Conservation (phyloP, 1,140 invertebrate genomes). For the Littorina saxatilis region DNA sequence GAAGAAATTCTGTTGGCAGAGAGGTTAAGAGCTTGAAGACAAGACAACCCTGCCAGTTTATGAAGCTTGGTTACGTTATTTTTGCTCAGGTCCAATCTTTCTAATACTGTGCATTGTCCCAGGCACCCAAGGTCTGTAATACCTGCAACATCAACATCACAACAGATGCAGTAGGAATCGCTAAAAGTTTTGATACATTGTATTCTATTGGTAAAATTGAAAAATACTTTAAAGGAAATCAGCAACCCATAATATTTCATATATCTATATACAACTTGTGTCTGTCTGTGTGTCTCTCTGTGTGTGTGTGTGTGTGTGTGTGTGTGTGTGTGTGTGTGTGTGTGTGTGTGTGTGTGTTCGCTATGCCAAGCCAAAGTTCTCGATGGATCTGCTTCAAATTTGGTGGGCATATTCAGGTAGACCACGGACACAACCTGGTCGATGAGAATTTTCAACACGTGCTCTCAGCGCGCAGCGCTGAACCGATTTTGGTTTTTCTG, state of each 20-base stretch:
- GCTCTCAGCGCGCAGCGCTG: no score
- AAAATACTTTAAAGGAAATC: neutral
- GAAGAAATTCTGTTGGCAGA: constrained; percentile 68
- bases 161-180: neutral
- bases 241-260: neutral
- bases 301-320: no score
- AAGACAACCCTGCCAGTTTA: constrained; percentile 62
- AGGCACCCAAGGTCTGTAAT: constrained; percentile 68
- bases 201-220: neutral
- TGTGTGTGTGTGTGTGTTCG: no score
- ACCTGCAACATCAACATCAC: constrained; percentile 40
- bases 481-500: no score
- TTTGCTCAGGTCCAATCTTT: constrained; percentile 65
- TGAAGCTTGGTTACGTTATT: constrained; percentile 65
- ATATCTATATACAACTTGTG: no score
- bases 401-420: no score
- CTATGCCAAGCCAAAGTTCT: no score
- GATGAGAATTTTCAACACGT: no score
- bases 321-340: no score
- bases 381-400: no score
- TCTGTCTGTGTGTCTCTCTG: no score
- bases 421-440: no score
- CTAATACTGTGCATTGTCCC: constrained; percentile 63
- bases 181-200: neutral
- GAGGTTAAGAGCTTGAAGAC: constrained; percentile 61